Percentiles rank a stretch among this genome's conserved stretches.
Evolutionary conservation across 2,888 invertebrate species (phyloP).

Genomic region (Campoplex nolae): DNA sequence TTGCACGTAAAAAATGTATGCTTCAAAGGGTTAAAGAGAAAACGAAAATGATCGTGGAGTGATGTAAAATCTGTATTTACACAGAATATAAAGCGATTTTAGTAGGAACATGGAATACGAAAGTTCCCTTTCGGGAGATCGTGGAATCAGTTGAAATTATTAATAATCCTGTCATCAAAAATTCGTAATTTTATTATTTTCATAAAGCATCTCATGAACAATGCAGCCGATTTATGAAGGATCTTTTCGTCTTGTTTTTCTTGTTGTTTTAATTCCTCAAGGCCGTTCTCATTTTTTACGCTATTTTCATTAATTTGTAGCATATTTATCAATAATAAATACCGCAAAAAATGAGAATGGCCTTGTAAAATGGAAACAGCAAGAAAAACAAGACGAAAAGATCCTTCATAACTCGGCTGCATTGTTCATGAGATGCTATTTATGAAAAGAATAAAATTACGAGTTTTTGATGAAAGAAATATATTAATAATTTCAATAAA

Average conservation of each 20-base stretch:
- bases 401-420: not conserved
- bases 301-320: not conserved
- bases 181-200: not conserved
- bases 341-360: not conserved
- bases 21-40: too few relatives aligned
- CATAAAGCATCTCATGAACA: not conserved
- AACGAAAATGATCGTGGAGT: too few relatives aligned
- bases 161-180: not conserved
- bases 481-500: not conserved
- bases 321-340: too few relatives aligned
- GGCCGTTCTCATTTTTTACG: not conserved
- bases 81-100: not conserved
- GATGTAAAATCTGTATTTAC: too few relatives aligned
- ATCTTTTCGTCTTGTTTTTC: not conserved
- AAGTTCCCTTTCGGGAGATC: not conserved
- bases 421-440: not conserved
- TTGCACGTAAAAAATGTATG: too few relatives aligned
- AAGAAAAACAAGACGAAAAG: not conserved
- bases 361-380: not conserved
- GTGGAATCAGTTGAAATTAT: not conserved
- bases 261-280: not conserved
- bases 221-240: not conserved
- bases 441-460: not conserved
- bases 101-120: not conserved
- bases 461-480: not conserved